phyloP scores from a whole-genome alignment of 2,113 vertebrate genomes.

The Gopherus evgoodei region DNA sequence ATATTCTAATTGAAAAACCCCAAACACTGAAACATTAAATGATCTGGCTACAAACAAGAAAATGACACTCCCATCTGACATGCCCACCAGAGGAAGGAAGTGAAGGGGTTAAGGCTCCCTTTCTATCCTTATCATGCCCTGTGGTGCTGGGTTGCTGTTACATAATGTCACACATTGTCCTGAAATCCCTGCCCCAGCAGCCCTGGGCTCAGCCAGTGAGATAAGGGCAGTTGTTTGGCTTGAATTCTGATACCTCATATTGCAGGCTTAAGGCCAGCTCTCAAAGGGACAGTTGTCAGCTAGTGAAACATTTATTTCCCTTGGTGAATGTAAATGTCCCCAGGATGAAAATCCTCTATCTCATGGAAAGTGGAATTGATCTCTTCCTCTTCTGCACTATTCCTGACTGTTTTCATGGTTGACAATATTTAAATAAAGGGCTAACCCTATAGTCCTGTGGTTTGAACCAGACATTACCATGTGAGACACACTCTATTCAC shows the following conservation, averaged over 20 bases:
- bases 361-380: not conserved
- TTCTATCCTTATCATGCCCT: not conserved
- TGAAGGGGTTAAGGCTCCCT: not conserved
- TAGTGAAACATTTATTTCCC: not conserved
- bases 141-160: not conserved
- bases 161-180: constrained; percentile 6
- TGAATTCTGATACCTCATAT: constrained; percentile 29
- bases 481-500: not conserved
- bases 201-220: constrained; percentile 13
- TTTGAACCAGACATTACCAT: not conserved
- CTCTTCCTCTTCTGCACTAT: not conserved
- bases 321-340: rapidly evolving
- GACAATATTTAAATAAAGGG: not conserved
- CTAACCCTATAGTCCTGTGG: not conserved
- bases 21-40: not conserved
- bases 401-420: not conserved
- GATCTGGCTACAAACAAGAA: not conserved
- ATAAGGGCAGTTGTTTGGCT: not conserved
- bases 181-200: not conserved
- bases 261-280: not conserved
- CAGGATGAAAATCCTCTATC: rapidly evolving
- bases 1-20: not conserved
- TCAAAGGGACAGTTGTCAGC: not conserved
- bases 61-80: rapidly evolving
- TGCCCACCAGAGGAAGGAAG: not conserved